Conservation (phyloP, 2,888 invertebrate species). For the Sinohyriopsis cumingii region DNA sequence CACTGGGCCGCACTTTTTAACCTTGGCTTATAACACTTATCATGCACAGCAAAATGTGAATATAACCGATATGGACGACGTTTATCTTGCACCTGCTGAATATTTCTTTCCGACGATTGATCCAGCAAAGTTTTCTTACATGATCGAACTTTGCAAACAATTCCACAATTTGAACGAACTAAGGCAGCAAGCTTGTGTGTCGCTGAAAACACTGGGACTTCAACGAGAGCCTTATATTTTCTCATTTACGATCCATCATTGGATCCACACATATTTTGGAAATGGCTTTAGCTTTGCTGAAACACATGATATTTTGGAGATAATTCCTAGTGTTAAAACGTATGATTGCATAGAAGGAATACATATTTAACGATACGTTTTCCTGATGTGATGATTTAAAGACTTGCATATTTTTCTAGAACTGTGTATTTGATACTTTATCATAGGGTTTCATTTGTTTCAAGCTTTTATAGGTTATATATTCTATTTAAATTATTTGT, state of each 20-base stretch:
- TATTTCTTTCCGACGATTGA: constrained; percentile 47
- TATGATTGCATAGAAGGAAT: constrained; percentile 7
- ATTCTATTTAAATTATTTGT: no score
- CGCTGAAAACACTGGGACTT: constrained; percentile 30
- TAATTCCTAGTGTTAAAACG: constrained; percentile 21
- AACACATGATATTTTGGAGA: constrained; percentile 16
- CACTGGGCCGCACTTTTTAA: constrained; percentile 63
- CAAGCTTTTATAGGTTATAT: no score
- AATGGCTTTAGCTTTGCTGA: constrained; percentile 5
- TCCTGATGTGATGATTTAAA: no score
- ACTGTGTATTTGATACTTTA: no score
- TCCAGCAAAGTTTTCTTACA: constrained; percentile 35
- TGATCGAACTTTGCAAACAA: constrained; percentile 28
- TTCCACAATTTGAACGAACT: constrained; percentile 23
- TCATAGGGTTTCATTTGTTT: no score
- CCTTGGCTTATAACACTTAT: constrained; percentile 47
- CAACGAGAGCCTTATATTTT: constrained; percentile 25
- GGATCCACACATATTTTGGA: constrained; percentile 39
- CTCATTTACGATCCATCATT: constrained; percentile 45
- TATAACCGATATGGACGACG: constrained; percentile 21
- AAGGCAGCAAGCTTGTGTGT: constrained; percentile 33
- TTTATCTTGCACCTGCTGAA: constrained; percentile 43
- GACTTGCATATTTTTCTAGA: no score
- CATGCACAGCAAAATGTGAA: constrained; percentile 12
- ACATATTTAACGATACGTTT: no score